These are phyloP conservation scores for Nomia melanderi DNA, from an alignment of 1,140 invertebrate genomes.

Conservation along the genomic window DNA sequence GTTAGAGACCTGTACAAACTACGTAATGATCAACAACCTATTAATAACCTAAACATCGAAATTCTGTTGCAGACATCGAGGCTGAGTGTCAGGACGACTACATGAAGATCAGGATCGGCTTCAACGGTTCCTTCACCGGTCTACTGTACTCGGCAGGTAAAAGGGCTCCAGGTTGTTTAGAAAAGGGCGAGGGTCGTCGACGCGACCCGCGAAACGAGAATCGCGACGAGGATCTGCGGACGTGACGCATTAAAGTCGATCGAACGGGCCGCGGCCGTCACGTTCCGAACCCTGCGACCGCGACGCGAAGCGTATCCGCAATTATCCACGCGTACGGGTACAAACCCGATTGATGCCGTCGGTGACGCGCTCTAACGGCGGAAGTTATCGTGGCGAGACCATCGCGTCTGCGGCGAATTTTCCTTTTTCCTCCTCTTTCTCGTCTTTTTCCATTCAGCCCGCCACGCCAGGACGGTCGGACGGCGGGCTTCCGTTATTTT, in stretches of 20 bases:
- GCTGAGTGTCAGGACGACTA: slow-evolving; percentile 97
- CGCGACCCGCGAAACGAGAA: background rate
- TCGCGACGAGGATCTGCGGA: background rate
- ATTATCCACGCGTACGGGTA: slow-evolving; percentile 49
- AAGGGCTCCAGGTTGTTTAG: too few species aligned
- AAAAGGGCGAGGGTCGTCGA: too few species aligned
- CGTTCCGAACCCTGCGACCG: slow-evolving; percentile 31
- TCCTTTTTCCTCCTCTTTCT: slow-evolving; percentile 16
- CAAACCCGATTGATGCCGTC: slow-evolving; percentile 23
- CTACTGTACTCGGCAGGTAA: slow-evolving; percentile 93
- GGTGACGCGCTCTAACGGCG: slow-evolving; percentile 61
- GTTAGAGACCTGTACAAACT: too few species aligned
- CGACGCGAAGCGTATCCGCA: slow-evolving; percentile 31
- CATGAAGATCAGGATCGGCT: slow-evolving; percentile 95
- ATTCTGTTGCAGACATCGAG: slow-evolving; percentile 89
- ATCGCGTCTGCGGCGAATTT: slow-evolving; percentile 38
- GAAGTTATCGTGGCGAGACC: slow-evolving; percentile 59
- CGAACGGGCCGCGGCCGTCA: slow-evolving; percentile 26
- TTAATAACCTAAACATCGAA: background rate
- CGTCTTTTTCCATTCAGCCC: background rate
- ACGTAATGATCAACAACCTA: background rate
- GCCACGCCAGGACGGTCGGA: slow-evolving; percentile 12
- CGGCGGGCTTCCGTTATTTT: slow-evolving; percentile 62
- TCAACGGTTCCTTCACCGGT: slow-evolving; percentile 94
- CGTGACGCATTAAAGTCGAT: slow-evolving; percentile 7